Conservation (phyloP, 2,113 vertebrate genomes). For the Aegypius monachus region DNA sequence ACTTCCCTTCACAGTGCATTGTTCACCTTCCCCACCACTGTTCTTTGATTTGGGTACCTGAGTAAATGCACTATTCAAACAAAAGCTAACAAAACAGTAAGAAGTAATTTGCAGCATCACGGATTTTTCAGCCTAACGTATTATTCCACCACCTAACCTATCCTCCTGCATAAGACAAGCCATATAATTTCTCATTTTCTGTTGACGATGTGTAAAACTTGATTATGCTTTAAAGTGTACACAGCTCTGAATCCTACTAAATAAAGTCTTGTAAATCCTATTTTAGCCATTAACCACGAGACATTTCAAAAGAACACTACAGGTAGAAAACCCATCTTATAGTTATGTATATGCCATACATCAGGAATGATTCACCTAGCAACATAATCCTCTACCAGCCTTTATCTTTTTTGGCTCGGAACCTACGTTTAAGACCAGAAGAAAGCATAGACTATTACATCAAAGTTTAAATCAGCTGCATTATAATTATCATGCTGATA, state of each 20-base stretch:
- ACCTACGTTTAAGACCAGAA: background rate
- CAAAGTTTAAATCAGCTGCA: constrained; percentile 65
- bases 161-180: background rate
- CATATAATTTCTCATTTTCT: background rate
- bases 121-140: background rate
- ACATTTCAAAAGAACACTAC: background rate
- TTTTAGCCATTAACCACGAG: background rate
- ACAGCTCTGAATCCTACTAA: background rate
- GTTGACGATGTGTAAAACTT: background rate
- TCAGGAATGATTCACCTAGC: constrained; percentile 30
- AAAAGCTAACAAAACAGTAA: background rate
- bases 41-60: background rate
- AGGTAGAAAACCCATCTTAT: background rate
- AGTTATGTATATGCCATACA: background rate
- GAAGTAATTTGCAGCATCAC: background rate
- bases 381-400: constrained; percentile 21
- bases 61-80: background rate
- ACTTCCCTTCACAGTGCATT: background rate
- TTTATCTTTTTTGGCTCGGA: constrained; percentile 39
- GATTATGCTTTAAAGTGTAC: background rate
- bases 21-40: background rate
- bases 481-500: constrained; percentile 55
- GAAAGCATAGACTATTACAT: constrained; percentile 33
- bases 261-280: background rate
- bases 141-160: background rate